Conservation (phyloP, 2,113 vertebrate genomes). For the Lepidothrix coronata region DNA sequence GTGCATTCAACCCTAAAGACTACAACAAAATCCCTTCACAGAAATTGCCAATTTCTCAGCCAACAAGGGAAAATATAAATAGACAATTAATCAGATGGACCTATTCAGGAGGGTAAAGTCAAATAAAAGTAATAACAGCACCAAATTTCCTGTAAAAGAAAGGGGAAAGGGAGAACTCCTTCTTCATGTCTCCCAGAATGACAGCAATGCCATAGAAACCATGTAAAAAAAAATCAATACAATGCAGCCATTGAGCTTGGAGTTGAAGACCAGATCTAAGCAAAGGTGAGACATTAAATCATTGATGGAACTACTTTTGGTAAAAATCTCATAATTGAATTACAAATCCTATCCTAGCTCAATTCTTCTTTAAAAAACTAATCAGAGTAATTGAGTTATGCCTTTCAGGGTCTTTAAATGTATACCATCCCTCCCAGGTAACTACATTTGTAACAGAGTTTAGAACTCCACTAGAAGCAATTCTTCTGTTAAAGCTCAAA, state of each 20-base stretch:
- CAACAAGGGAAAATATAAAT: background rate
- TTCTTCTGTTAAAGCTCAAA: background rate
- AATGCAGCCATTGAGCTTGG: background rate
- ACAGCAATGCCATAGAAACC: conserved; percentile 20
- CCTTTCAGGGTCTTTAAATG: background rate
- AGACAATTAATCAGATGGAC: background rate
- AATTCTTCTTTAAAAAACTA: conserved; percentile 1
- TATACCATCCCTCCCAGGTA: background rate
- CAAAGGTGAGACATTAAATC: conserved; percentile 14
- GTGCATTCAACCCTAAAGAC: background rate
- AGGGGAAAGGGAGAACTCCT: background rate
- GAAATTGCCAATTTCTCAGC: background rate
- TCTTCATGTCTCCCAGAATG: background rate
- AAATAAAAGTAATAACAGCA: background rate
- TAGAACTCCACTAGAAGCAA: background rate
- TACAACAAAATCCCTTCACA: background rate
- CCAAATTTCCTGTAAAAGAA: background rate
- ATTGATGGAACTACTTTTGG: conserved; percentile 1
- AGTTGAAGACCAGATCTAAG: background rate
- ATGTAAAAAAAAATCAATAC: conserved; percentile 38
- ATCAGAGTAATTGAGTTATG: background rate
- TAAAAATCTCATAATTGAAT: conserved; percentile 28
- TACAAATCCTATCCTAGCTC: background rate
- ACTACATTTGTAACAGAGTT: background rate
- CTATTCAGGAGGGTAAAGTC: background rate